Base-by-base conservation (phyloP, 2,797 vertebrate genomes). In the Acrocephalus scirpaceus region DNA sequence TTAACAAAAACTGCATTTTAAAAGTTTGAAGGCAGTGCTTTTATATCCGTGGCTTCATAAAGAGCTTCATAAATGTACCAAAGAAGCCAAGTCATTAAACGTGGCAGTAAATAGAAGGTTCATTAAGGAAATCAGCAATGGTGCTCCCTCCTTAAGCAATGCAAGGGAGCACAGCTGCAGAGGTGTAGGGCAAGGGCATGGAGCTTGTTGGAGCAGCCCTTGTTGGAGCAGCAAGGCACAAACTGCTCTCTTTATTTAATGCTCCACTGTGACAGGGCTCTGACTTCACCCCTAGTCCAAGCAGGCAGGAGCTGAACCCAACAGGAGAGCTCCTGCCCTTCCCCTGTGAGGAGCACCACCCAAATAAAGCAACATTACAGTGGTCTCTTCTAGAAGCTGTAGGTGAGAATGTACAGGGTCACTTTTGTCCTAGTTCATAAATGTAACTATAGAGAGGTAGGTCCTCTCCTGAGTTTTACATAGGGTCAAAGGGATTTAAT, bases 191-290 rank as follows among this genome's bases (percentile, higher is more conserved):
- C 16, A 29, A 42, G 36, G 2, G 12, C 30, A 29, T 5, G 4
- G 4, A 36, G 23, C 45, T 57, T 7, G 0, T 60, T n/a, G n/a
- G n/a, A n/a, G n/a, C n/a, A n/a, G n/a, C 4, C 30, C 2, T 3
- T 44, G 13, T 7, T 47, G 58, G 4, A 40, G 27, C 40, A 78
- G 34, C 84, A 54, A 34, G 53, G 74, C 57, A 56, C 50, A 61
- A 82, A 53, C 30, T 45, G 0, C 17, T 16, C 26, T 34, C 36
- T 30, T 56, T 3, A 5, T 21, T 82, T 27, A 53, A 27, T 16
- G 5, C 6, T 74, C 38, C 1, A 2, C 26, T 42, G 12, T 34
- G 27, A 20, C 53, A 36, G 72, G 84, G 65, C 76, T 80, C 76
- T 75, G 90, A 15, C 16, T 32, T 53, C 29, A 29, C 1, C 1